Base-by-base conservation (phyloP, 1,140 invertebrate species). In the Chironomus tepperi region DNA sequence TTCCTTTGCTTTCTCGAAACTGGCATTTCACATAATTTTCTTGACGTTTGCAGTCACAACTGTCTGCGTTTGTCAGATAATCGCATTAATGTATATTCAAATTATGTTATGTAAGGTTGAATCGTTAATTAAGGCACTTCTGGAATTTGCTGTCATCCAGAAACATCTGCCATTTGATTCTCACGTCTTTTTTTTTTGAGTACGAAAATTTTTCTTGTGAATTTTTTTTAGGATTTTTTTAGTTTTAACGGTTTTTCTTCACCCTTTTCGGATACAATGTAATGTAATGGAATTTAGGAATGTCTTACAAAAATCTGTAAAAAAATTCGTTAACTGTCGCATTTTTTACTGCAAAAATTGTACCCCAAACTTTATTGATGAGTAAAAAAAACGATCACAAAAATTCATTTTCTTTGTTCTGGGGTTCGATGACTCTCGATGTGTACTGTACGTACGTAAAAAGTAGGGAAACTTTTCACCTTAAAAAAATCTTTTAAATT, bases 251-350 rank as follows among this genome's bases (percentile, higher is more conserved):
- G 47, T n/a, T 57, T 57, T 57, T 57, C 47, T n/a, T 57, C 47
- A 57, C 47, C 47, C 47, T 57, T 57, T 57, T 47, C 24, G 24
- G n/a, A 34, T 34, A 34, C 24, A 34, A 34, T 34, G 24, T 34
- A 2, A 34, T 34, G 24, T 34, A 34, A 34, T 34, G 24, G 24
- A 34, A 34, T 34, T 34, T 34, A 2, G 24, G 1, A 34, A 34
- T 57, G 12, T 57, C 47, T 57, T 57, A n/a, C n/a, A n/a, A 57
- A n/a, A 57, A 57, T 21, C 19, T 18, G 65, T 19, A 18, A 70
- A 70, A 21, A 70, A 70, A 70, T n/a, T 21, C 65, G 65, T 70
- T 70, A 70, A 70, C 65, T 70, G 65, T 70, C 18, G 18, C 65
- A 57, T 12, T 57, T 57, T 57, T 57, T 57, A 18, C 19, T 18